A percentile compares a stretch with the other conserved stretches of the same genome.
Evolutionary conservation across 2,113 vertebrate genomes (phyloP).

Genomic region (Oceanites oceanicus): DNA sequence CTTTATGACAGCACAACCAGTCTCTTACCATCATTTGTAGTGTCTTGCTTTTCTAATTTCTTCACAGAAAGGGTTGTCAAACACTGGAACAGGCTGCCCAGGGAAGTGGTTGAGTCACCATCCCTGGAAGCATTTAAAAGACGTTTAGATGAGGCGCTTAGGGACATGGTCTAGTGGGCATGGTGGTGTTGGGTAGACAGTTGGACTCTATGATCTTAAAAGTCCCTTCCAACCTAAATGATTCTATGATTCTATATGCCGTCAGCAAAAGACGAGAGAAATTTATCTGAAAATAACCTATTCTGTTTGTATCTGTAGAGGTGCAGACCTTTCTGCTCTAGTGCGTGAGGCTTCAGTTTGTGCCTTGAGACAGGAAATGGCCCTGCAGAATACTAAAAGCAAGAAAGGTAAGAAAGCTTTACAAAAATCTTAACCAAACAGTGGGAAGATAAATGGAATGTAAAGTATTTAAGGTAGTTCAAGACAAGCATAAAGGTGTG

Average conservation of each 20-base stretch:
- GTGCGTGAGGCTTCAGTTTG: slow-evolving; percentile 91
- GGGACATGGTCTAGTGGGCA: too few species aligned
- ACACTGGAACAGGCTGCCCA: too few species aligned
- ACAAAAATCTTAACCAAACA: neutral
- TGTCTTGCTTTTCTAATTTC: neutral
- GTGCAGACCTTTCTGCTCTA: slow-evolving; percentile 90
- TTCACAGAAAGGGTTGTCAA: too few species aligned
- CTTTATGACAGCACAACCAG: neutral
- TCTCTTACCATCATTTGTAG: neutral
- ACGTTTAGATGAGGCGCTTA: too few species aligned
- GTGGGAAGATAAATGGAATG: neutral
- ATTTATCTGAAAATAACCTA: neutral
- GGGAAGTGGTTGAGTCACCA: too few species aligned
- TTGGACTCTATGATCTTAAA: too few species aligned
- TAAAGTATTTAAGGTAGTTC: neutral
- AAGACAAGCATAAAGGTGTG: neutral
- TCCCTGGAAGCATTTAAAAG: too few species aligned
- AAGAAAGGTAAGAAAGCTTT: slow-evolving; percentile 61
- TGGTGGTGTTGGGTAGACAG: too few species aligned
- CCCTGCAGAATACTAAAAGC: neutral
- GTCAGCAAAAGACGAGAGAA: neutral
- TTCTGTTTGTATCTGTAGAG: slow-evolving; percentile 71
- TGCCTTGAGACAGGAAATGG: slow-evolving; percentile 81
- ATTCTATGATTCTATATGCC: too few species aligned
- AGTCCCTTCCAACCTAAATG: too few species aligned